phyloP scores from a whole-genome alignment of 2,888 invertebrate species.

The Troides aeacus region DNA sequence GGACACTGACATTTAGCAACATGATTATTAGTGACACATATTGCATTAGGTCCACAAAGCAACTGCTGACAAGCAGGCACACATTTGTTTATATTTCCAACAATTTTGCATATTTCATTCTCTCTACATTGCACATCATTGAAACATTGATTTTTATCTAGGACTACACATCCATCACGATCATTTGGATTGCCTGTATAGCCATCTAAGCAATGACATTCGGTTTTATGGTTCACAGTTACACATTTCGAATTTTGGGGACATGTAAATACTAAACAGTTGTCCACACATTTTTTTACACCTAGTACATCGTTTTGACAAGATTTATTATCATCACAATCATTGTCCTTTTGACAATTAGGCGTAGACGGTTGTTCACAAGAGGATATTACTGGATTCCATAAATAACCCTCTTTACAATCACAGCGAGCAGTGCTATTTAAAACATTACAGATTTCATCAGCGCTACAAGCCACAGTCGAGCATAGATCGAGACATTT shows the following conservation, averaged over 20 bases:
- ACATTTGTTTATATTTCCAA: conserved; percentile 83
- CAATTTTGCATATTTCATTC: conserved; percentile 86
- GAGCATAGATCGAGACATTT: conserved; percentile 89
- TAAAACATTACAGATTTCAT: conserved; percentile 88
- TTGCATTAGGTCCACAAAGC: conserved; percentile 90
- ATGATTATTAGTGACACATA: conserved; percentile 94
- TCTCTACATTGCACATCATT: conserved; percentile 91
- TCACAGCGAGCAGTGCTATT: conserved; percentile 87
- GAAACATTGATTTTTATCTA: conserved; percentile 86
- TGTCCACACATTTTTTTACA: conserved; percentile 89
- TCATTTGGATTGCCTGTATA: conserved; percentile 95
- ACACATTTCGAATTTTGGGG: conserved; percentile 91
- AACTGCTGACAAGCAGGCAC: conserved; percentile 88
- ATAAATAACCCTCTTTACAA: conserved; percentile 87
- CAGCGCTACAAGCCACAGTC: conserved; percentile 89
- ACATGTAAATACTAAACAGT: conserved; percentile 90
- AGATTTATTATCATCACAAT: conserved; percentile 85
- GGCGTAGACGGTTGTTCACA: conserved; percentile 94
- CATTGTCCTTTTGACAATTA: conserved; percentile 85
- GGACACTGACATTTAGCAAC: conserved; percentile 94
- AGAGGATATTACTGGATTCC: conserved; percentile 89
- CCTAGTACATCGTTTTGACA: conserved; percentile 92
- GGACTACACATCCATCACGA: conserved; percentile 89
- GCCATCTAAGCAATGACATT: conserved; percentile 91
- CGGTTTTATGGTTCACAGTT: conserved; percentile 85